These are phyloP conservation scores for Murina feae DNA, from an alignment of 2,113 vertebrate species.

Conservation along the genomic window DNA sequence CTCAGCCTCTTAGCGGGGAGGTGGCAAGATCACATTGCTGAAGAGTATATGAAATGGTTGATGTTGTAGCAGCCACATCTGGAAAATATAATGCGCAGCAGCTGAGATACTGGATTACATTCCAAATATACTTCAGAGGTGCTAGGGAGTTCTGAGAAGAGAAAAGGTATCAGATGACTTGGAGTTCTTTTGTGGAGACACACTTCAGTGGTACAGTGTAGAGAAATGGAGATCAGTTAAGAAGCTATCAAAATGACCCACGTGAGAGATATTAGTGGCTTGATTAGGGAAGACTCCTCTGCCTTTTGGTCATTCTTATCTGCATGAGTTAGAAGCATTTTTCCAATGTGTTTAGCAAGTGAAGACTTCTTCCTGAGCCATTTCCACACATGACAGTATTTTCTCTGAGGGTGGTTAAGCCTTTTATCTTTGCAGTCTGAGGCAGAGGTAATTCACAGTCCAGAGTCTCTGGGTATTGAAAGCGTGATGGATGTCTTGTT, in stretches of 20 bases:
- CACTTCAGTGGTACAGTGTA: background rate
- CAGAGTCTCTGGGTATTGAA: background rate
- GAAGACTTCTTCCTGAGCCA: background rate
- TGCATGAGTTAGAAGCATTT: background rate
- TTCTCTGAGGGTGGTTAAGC: background rate
- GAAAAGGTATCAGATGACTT: background rate
- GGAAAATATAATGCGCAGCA: background rate
- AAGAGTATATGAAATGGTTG: background rate
- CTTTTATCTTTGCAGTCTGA: background rate
- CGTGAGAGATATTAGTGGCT: background rate
- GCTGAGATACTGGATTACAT: background rate
- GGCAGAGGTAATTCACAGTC: background rate
- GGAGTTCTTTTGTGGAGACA: background rate
- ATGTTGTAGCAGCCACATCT: background rate
- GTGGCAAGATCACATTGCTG: background rate
- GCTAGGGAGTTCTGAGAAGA: background rate
- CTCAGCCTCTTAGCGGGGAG: too few species aligned
- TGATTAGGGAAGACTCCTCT: background rate
- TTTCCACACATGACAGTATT: background rate
- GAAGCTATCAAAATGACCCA: background rate
- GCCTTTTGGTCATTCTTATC: background rate
- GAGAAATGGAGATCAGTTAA: background rate
- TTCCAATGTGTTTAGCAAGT: background rate
- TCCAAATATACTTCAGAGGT: background rate
- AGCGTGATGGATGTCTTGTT: slow-evolving; percentile 20